Evolutionary conservation across 2,113 vertebrate genomes (phyloP).

Genomic region (Zosterops borbonicus): DNA sequence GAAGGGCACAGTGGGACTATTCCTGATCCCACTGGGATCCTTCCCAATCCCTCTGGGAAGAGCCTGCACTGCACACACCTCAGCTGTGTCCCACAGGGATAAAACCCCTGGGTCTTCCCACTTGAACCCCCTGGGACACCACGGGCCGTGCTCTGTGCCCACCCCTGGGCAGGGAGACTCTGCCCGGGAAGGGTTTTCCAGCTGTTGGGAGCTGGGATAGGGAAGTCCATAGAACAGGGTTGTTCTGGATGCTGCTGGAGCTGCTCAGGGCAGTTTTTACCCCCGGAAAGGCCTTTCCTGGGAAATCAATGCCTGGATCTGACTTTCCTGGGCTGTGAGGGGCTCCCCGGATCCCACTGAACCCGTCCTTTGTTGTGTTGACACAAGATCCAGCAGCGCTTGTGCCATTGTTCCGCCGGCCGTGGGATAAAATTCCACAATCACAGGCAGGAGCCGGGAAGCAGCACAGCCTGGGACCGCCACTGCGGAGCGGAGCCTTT

Average conservation of each 20-base stretch:
- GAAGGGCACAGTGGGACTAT: fast-evolving
- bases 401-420: not conserved
- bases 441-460: not conserved
- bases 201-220: not conserved
- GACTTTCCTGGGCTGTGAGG: not conserved
- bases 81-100: not conserved
- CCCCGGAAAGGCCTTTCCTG: not conserved
- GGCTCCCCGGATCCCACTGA: not conserved
- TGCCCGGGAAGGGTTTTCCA: not conserved
- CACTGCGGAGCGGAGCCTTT: not conserved
- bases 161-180: not conserved
- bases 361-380: not conserved
- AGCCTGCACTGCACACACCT: not conserved
- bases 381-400: not conserved
- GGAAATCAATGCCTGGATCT: not conserved
- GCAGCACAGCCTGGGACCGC: not conserved
- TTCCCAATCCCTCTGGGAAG: fast-evolving
- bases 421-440: not conserved
- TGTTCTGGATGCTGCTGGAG: not conserved
- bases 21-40: not conserved
- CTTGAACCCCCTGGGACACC: not conserved
- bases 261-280: not conserved
- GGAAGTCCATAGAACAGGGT: not conserved
- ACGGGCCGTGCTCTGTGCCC: not conserved
- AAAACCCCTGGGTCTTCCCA: not conserved